These are phyloP conservation scores for Bolinopsis microptera DNA, from an alignment of 37 sponge, comb jelly and placozoan genomes.

Conservation along the genomic window DNA sequence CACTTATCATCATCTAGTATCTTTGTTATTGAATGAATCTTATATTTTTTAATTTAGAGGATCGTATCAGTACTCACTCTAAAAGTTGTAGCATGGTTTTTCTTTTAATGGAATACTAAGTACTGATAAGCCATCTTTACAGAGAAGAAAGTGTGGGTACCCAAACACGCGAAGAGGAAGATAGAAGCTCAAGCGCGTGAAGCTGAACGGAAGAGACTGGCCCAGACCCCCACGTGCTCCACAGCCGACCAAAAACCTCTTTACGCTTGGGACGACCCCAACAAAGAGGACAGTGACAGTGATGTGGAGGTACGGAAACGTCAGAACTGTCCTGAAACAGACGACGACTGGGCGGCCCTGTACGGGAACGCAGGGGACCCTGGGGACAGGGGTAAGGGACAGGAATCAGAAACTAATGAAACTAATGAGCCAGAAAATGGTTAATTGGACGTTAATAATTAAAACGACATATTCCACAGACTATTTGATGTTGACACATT, in stretches of 20 bases:
- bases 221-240: too few species aligned
- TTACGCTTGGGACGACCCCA: neutral
- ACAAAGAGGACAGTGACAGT: neutral
- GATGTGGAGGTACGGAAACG: neutral
- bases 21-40: too few species aligned
- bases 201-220: slow-evolving; percentile 4
- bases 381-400: neutral
- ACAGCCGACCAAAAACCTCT: neutral
- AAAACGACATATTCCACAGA: neutral
- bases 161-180: neutral
- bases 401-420: neutral
- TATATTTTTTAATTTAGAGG: neutral
- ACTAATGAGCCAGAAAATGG: neutral
- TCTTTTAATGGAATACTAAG: too few species aligned
- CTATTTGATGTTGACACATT: neutral
- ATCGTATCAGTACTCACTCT: too few species aligned
- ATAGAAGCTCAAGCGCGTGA: slow-evolving; percentile 23
- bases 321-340: neutral
- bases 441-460: neutral
- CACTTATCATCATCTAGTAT: neutral
- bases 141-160: slow-evolving; percentile 63
- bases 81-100: too few species aligned
- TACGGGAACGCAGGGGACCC: slow-evolving; percentile 24
- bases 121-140: too few species aligned
- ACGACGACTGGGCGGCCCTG: slow-evolving; percentile 60